These are phyloP conservation scores for Ennomos fuscantarius DNA, from an alignment of 2,888 invertebrate genomes.

Conservation along the genomic window DNA sequence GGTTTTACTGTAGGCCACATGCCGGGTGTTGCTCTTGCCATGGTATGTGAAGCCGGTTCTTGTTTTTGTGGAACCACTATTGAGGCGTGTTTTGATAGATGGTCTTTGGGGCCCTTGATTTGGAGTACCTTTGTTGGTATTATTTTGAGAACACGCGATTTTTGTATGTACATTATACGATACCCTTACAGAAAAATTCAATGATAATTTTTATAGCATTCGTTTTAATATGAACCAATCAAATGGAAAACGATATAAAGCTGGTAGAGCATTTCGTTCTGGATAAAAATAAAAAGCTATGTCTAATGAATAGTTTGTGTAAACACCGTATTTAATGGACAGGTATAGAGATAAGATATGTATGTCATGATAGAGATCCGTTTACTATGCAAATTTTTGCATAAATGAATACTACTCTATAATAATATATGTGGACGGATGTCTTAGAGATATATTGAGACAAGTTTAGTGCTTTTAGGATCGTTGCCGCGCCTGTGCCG, in stretches of 20 bases:
- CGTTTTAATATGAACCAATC: no score
- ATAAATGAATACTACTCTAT: constrained; percentile 26
- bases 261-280: no score
- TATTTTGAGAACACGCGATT: constrained; percentile 24
- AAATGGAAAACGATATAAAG: no score
- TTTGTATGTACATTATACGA: not conserved
- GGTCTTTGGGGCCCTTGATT: constrained; percentile 60
- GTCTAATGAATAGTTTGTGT: constrained; percentile 10
- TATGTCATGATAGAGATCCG: constrained; percentile 20
- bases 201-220: no score
- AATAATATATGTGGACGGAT: constrained; percentile 22
- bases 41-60: constrained; percentile 66
- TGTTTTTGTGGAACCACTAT: constrained; percentile 66
- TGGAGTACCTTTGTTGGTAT: constrained; percentile 39
- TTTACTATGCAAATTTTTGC: constrained; percentile 28
- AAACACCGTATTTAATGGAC: constrained; percentile 22
- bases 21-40: constrained; percentile 70
- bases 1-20: constrained; percentile 79
- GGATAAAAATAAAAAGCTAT: not conserved
- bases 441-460: constrained; percentile 27
- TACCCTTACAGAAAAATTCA: no score
- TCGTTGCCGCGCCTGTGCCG: constrained; percentile 39
- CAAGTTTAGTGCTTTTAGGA: constrained; percentile 29
- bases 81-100: constrained; percentile 72
- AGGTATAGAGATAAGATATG: constrained; percentile 19